A percentile compares a stretch with the other conserved stretches of the same genome.
phyloP scores from a whole-genome alignment of 2,888 invertebrate genomes.

The Dryomyza anilis region DNA sequence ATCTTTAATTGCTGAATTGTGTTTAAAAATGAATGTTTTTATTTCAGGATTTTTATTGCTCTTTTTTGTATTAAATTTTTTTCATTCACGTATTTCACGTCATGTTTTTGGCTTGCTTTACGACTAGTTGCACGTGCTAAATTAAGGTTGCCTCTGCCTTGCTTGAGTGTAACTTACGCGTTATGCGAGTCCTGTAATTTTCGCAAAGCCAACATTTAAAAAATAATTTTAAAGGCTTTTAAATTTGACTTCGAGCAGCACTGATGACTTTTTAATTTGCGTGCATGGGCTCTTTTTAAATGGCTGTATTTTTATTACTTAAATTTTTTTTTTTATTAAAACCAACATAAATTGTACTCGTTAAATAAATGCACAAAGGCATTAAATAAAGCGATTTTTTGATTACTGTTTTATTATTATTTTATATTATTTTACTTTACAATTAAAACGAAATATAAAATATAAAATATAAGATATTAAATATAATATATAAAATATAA shows the following conservation, averaged over 20 bases:
- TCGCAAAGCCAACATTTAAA: background rate
- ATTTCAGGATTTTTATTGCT: background rate
- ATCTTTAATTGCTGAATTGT: background rate
- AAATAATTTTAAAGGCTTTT: background rate
- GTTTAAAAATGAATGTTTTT: background rate
- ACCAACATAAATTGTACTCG: too few species aligned
- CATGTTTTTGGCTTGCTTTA: too few species aligned
- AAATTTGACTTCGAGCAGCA: background rate
- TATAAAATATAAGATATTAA: too few species aligned
- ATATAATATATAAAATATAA: too few species aligned
- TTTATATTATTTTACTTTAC: too few species aligned
- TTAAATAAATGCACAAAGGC: too few species aligned
- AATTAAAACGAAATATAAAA: too few species aligned
- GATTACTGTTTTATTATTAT: too few species aligned
- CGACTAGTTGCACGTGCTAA: background rate
- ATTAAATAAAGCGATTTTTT: too few species aligned
- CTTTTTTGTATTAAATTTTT: background rate
- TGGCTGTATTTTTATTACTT: too few species aligned
- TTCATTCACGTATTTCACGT: too few species aligned
- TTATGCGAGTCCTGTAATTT: background rate
- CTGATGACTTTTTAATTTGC: background rate
- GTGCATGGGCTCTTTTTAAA: background rate
- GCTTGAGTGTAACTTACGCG: background rate
- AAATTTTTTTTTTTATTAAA: too few species aligned
- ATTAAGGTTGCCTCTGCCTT: background rate